phyloP scores from a whole-genome alignment of 2,888 invertebrate species.

The Molorchus minor region DNA sequence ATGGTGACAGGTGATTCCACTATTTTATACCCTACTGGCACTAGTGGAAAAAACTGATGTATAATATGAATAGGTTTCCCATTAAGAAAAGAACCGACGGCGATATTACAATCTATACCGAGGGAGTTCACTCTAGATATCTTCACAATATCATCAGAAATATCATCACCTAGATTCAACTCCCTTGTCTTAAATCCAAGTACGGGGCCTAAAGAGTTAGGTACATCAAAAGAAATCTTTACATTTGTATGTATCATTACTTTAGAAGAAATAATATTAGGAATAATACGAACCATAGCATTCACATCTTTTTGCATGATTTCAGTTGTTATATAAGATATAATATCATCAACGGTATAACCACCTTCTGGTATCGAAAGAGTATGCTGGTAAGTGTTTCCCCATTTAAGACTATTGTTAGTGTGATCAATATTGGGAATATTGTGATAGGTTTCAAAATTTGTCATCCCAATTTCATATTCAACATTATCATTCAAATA shows the following conservation, averaged over 20 bases:
- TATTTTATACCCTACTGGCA: constrained; percentile 54
- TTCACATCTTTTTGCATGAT: constrained; percentile 2
- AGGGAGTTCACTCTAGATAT: not conserved
- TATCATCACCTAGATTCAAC: not conserved
- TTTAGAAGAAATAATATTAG: constrained; percentile 5
- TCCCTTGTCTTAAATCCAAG: constrained; percentile 2
- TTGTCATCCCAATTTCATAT: constrained; percentile 24
- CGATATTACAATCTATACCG: constrained; percentile 28
- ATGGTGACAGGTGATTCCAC: constrained; percentile 52
- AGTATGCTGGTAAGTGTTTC: not conserved
- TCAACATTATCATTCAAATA: constrained; percentile 19
- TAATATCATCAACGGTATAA: constrained; percentile 15
- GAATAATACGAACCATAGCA: not conserved
- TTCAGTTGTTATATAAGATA: not conserved
- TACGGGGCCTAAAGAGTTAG: not conserved
- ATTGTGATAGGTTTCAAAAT: constrained; percentile 26
- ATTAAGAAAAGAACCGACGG: constrained; percentile 22
- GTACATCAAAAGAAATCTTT: constrained; percentile 1
- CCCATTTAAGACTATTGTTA: constrained; percentile 27
- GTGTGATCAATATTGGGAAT: constrained; percentile 23
- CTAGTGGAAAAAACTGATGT: constrained; percentile 43
- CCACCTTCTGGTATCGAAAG: constrained; percentile 8
- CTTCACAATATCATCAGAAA: not conserved
- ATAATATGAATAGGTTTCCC: constrained; percentile 38
- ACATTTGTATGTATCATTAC: constrained; percentile 5